Base-by-base conservation (phyloP, 2,888 invertebrate genomes). In the Gymnoscelis rufifasciata region DNA sequence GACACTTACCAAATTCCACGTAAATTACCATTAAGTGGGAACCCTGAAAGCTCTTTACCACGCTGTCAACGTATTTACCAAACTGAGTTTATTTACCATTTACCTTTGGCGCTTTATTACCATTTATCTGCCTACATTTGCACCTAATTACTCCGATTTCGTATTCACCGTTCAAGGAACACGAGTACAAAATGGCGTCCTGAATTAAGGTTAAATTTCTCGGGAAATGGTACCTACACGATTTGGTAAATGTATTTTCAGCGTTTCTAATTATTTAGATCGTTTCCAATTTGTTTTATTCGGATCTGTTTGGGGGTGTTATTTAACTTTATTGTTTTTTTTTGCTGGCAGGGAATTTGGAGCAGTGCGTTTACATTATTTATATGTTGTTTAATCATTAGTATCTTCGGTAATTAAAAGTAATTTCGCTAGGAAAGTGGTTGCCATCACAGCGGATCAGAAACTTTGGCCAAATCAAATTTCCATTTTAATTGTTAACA, bases 151-250 rank as follows among this genome's bases (percentile, higher is more conserved):
- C 10, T 15, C 10, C 19, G 19, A 15, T 15, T 23, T 15, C 15
- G 19, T 55, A 52, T 54, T 54, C 51, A 51, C 47, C 48, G 46
- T 47, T 47, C 51, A 36, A 47, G 42, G 28, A n/a, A n/a, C n/a
- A n/a, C n/a, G 41, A 41, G 57, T 54, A 49, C 56, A 56, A 62
- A 60, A 62, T 60, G 52, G 50, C 40, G 46, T 35, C 29, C 48
- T 56, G 57, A 68, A 61, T 65, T 61, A 59, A 59, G 54, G 57
- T 54, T 57, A 49, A 62, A 62, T 63, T 59, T 57, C 59, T 47
- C 46, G 58, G 57, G 58, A 66, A 59, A 54, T 52, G 45, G 39
- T 52, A 51, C 55, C 56, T 52, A 51, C 56, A 54, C 61, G 47
- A 55, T 59, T 55, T 53, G 47, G 36, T 41, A 60, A 57, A 60